Conservation (phyloP, 2,797 vertebrate species). For the Esox masquinongy region DNA sequence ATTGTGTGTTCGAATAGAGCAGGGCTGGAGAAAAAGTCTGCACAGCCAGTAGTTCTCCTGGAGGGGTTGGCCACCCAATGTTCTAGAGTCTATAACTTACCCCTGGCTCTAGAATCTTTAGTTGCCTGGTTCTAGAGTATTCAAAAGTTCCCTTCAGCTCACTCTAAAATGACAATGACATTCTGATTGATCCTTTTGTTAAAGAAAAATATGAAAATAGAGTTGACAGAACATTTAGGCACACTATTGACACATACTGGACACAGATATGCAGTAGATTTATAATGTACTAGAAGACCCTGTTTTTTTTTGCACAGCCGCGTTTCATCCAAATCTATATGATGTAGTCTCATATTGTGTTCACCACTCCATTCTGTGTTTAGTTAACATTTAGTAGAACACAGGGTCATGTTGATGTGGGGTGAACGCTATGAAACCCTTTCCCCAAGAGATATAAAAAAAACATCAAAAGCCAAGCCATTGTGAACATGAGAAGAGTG, state of each 20-base stretch:
- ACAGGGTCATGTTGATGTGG: not conserved
- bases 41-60: not conserved
- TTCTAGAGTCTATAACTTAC: not conserved
- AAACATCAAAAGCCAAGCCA: constrained; percentile 52
- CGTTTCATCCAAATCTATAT: not conserved
- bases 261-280: constrained; percentile 84
- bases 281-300: constrained; percentile 64
- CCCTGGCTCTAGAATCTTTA: not conserved
- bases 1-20: not conserved
- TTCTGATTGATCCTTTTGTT: constrained; percentile 80
- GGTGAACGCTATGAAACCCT: not conserved
- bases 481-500: constrained; percentile 60
- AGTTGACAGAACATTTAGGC: constrained; percentile 93
- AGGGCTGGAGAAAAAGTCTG: not conserved
- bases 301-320: not conserved
- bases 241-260: constrained; percentile 96
- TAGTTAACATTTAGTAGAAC: not conserved
- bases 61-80: not conserved
- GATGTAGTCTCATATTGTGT: not conserved
- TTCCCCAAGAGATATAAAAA: constrained; percentile 44
- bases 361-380: not conserved
- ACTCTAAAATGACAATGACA: constrained; percentile 83
- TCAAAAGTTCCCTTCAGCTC: constrained; percentile 72
- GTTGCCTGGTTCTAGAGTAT: constrained; percentile 58
- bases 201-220: constrained; percentile 88